Conservation (phyloP, 2,888 invertebrate genomes). For the Dryococelus australis region DNA sequence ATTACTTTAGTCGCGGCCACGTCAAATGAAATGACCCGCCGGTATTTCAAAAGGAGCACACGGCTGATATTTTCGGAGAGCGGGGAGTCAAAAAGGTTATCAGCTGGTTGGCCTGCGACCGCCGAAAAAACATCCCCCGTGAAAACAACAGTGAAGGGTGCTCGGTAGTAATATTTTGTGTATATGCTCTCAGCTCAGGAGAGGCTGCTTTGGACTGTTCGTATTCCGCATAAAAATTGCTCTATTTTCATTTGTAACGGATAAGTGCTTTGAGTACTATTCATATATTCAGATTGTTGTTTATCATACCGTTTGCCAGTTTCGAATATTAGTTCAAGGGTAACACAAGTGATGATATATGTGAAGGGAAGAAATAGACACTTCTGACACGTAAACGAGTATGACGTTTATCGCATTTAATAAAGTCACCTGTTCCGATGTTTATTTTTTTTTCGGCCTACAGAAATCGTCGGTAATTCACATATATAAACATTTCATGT, state of each 20-base stretch:
- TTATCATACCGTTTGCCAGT: too few relatives aligned
- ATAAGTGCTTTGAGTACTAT: too few relatives aligned
- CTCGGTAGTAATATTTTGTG: neutral
- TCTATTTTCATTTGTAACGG: neutral
- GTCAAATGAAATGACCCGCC: neutral
- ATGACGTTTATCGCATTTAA: too few relatives aligned
- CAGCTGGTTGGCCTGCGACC: neutral
- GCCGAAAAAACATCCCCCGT: neutral
- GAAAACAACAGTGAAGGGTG: neutral
- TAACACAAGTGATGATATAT: too few relatives aligned
- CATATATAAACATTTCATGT: too few relatives aligned
- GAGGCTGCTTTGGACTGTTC: neutral
- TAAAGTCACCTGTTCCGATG: too few relatives aligned
- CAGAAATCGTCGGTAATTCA: too few relatives aligned
- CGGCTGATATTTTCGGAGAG: neutral
- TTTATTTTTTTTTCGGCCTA: too few relatives aligned
- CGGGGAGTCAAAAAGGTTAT: neutral
- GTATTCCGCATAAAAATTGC: neutral
- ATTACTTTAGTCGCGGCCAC: constrained; percentile 5
- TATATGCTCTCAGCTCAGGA: neutral
- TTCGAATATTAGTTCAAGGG: too few relatives aligned
- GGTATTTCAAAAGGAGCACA: neutral
- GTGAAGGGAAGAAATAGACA: too few relatives aligned
- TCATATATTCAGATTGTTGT: too few relatives aligned
- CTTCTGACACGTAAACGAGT: too few relatives aligned